A percentile compares a stretch with the other conserved stretches of the same genome.
phyloP scores from a whole-genome alignment of 2,888 invertebrate species.

The Polietes domitor region DNA sequence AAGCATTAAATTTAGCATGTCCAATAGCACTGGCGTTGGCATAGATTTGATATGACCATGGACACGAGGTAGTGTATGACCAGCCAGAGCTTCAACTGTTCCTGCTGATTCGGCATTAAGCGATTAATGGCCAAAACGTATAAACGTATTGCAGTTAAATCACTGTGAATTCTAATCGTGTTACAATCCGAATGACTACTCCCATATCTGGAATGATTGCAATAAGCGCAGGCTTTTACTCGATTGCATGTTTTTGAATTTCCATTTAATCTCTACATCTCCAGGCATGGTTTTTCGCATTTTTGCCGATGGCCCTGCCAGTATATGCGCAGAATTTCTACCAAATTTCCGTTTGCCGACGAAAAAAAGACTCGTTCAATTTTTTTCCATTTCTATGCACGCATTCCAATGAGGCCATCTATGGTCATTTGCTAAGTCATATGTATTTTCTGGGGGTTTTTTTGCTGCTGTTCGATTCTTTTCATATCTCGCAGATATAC shows the following conservation, averaged over 20 bases:
- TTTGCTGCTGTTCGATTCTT: constrained; percentile 7
- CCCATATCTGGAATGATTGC: neutral
- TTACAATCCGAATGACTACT: constrained; percentile 32
- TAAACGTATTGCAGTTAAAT: constrained; percentile 36
- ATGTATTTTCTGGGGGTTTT: neutral
- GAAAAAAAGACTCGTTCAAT: neutral
- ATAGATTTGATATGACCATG: neutral
- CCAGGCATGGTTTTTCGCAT: neutral
- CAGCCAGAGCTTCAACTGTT: neutral
- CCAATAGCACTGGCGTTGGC: too few relatives aligned
- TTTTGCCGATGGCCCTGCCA: neutral
- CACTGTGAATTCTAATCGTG: constrained; percentile 53
- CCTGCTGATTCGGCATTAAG: neutral
- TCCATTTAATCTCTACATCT: neutral
- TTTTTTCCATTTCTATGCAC: neutral
- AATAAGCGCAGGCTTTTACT: neutral
- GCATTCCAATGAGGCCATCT: neutral
- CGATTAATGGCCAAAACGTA: neutral
- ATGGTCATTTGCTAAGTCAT: constrained; percentile 46
- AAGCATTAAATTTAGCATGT: too few relatives aligned
- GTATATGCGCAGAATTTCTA: neutral
- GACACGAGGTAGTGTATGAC: neutral
- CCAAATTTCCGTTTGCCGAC: too few relatives aligned
- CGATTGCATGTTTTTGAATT: constrained; percentile 14
- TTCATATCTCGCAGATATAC: neutral